Evolutionary conservation across 1,140 invertebrate species (phyloP).

Genomic region (Ceratina calcarata): DNA sequence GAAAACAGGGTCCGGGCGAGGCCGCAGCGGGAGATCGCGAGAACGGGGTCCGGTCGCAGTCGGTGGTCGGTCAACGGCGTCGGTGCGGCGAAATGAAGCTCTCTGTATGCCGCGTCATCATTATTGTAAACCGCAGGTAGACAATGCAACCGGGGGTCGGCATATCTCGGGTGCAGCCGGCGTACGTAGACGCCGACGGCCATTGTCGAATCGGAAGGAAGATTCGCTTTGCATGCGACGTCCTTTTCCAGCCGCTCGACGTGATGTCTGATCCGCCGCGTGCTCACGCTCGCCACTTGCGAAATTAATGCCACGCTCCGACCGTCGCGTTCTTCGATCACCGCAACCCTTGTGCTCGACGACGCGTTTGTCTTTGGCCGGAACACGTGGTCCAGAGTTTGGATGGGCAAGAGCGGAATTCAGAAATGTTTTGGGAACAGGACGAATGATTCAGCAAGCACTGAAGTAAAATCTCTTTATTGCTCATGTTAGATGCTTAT

Average conservation of each 20-base stretch:
- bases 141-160: slow-evolving; percentile 56
- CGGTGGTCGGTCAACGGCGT: slow-evolving; percentile 62
- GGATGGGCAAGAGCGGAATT: background rate
- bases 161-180: slow-evolving; percentile 56
- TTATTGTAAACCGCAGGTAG: slow-evolving; percentile 65
- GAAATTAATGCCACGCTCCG: slow-evolving; percentile 41
- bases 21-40: slow-evolving; percentile 17
- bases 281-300: slow-evolving; percentile 21
- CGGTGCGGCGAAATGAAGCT: slow-evolving; percentile 64
- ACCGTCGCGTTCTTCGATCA: slow-evolving; percentile 11
- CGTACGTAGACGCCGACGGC: slow-evolving; percentile 46
- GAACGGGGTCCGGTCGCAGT: slow-evolving; percentile 16
- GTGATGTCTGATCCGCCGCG: slow-evolving; percentile 53
- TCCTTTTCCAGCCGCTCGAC: slow-evolving; percentile 57
- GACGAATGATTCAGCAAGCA: background rate
- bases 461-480: too few species aligned
- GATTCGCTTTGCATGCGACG: slow-evolving; percentile 65
- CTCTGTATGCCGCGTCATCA: slow-evolving; percentile 65
- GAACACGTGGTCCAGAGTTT: background rate
- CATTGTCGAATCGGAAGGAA: slow-evolving; percentile 65
- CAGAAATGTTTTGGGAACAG: background rate
- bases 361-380: slow-evolving; percentile 9
- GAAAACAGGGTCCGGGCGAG: slow-evolving; percentile 40
- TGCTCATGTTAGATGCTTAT: too few species aligned
- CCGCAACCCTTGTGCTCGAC: background rate